Percentiles rank a stretch among this genome's conserved stretches.
phyloP scores from a whole-genome alignment of 2,797 vertebrate genomes.

The Chloroceryle amazona region DNA sequence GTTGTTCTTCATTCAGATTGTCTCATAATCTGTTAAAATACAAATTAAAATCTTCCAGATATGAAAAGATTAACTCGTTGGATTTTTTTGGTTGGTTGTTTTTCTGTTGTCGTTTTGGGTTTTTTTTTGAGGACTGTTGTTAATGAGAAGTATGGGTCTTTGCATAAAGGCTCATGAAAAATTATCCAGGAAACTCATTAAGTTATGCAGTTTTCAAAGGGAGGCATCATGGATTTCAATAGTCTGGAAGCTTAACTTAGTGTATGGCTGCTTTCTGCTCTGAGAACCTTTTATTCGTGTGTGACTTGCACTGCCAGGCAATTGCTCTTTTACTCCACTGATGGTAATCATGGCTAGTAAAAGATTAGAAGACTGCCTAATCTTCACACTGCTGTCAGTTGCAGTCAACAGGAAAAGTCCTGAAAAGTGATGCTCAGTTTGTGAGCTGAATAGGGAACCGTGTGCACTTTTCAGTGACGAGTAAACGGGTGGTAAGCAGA shows the following conservation, averaged over 20 bases:
- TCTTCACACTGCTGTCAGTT: neutral
- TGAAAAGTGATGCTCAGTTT: neutral
- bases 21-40: neutral
- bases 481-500: neutral
- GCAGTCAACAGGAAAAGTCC: neutral
- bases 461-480: neutral
- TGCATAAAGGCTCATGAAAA: neutral
- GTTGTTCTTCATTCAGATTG: neutral
- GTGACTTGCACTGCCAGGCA: neutral
- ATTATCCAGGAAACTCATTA: neutral
- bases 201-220: neutral
- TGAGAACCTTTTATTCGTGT: slow-evolving; percentile 1
- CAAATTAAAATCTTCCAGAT: neutral
- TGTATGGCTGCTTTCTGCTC: neutral
- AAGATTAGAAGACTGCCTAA: slow-evolving; percentile 59
- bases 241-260: neutral
- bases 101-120: too few species aligned
- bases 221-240: neutral
- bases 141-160: neutral
- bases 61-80: neutral
- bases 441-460: neutral
- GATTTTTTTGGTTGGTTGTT: too few species aligned
- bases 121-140: neutral
- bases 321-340: slow-evolving; percentile 27
- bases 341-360: slow-evolving; percentile 38